Percentiles rank a stretch among this genome's conserved stretches.
Conservation (phyloP, 2,113 vertebrate genomes). For the Percopsis transmontana region DNA sequence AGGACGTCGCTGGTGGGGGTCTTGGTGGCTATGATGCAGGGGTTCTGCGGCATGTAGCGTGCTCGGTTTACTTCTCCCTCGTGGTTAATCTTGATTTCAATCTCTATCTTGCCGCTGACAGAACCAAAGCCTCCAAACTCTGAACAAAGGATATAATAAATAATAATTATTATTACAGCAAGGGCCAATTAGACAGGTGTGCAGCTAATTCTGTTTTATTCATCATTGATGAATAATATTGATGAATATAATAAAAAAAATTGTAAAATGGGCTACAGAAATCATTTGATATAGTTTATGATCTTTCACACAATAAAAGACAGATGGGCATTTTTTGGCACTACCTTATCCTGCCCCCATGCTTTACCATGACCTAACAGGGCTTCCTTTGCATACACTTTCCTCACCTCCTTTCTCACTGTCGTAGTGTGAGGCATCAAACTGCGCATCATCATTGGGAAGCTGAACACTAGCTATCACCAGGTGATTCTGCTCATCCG, state of each 20-base stretch:
- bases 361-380: too few relatives aligned
- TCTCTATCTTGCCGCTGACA: constrained; percentile 97
- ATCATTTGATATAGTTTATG: neutral
- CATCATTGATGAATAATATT: too few relatives aligned
- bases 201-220: neutral
- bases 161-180: neutral
- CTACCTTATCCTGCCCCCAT: too few relatives aligned
- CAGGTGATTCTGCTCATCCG: constrained; percentile 96
- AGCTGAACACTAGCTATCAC: constrained; percentile 97
- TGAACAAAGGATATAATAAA: constrained; percentile 47
- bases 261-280: too few relatives aligned
- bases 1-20: constrained; percentile 97
- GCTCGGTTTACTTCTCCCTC: constrained; percentile 98
- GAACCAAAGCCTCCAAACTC: constrained; percentile 99
- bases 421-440: constrained; percentile 97
- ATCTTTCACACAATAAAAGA: too few relatives aligned
- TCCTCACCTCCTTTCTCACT: constrained; percentile 95
- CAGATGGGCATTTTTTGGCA: too few relatives aligned
- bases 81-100: constrained; percentile 99
- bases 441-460: constrained; percentile 96
- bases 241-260: too few relatives aligned
- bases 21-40: constrained; percentile 98
- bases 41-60: constrained; percentile 98
- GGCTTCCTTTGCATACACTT: neutral
- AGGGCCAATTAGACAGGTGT: neutral